These are phyloP conservation scores for Bettongia penicillata DNA, from an alignment of 2,113 vertebrate genomes.

Conservation along the genomic window DNA sequence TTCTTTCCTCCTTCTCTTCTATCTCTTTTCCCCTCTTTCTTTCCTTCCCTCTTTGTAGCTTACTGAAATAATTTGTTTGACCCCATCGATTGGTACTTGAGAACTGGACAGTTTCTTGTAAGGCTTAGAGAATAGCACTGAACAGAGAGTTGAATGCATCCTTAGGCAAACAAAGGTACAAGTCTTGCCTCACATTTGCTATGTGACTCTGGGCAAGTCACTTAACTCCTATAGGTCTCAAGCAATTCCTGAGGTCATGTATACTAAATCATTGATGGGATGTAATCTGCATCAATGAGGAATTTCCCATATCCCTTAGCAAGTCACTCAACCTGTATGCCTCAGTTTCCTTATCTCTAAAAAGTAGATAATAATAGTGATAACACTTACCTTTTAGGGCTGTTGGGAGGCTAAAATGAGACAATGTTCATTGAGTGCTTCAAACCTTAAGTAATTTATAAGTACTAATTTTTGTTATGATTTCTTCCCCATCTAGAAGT, in stretches of 20 bases:
- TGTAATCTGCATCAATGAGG: neutral
- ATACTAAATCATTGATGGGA: neutral
- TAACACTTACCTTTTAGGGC: neutral
- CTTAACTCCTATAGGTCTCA: neutral
- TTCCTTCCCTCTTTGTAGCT: too few relatives aligned
- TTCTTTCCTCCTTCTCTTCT: too few relatives aligned
- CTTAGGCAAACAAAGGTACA: neutral
- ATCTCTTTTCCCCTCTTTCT: too few relatives aligned
- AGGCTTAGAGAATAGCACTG: neutral
- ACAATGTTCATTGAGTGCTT: neutral
- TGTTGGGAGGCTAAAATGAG: neutral
- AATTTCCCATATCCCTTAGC: neutral
- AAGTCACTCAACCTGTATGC: neutral
- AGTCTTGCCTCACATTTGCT: neutral
- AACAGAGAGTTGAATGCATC: neutral
- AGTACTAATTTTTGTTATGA: neutral
- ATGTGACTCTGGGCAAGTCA: neutral
- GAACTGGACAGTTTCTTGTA: neutral
- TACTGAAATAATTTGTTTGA: neutral
- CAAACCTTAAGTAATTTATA: neutral
- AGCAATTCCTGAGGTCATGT: neutral
- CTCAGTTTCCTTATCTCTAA: neutral
- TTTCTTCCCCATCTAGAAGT: neutral
- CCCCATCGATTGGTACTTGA: neutral
- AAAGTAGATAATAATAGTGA: neutral